Evolutionary conservation across 1,140 invertebrate genomes (phyloP).

Genomic region (Trichonephila clavipes): DNA sequence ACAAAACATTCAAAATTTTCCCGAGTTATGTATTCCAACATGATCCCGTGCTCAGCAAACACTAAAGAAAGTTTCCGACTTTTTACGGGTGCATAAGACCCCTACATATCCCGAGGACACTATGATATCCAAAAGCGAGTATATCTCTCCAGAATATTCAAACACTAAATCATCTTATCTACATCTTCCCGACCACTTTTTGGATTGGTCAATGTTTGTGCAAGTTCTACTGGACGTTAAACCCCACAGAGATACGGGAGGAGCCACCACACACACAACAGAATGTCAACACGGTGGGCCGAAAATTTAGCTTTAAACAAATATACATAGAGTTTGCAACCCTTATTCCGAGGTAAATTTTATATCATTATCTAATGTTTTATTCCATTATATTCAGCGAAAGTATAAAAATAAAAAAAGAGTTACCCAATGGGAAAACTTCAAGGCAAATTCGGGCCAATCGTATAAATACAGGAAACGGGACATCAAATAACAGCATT

Average conservation of each 20-base stretch:
- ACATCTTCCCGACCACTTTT: background rate
- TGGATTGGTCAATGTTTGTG: conserved; percentile 39
- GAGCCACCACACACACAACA: background rate
- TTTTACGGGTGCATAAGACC: background rate
- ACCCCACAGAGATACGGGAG: background rate
- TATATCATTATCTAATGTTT: conserved; percentile 69
- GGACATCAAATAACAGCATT: background rate
- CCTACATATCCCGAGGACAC: background rate
- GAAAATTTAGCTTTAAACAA: conserved; percentile 44
- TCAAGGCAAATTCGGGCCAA: background rate
- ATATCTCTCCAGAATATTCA: conserved; percentile 26
- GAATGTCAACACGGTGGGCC: background rate
- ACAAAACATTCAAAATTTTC: background rate
- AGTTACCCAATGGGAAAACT: background rate
- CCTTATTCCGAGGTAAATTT: conserved; percentile 40
- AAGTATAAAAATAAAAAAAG: background rate
- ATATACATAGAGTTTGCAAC: conserved; percentile 20
- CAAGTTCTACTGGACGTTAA: background rate
- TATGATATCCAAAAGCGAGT: background rate
- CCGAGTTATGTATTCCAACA: background rate
- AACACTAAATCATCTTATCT: conserved; percentile 21
- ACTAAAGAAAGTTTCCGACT: background rate
- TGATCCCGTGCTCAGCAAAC: background rate
- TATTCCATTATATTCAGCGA: conserved; percentile 57
- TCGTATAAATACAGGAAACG: background rate